These are phyloP conservation scores for Tenthredo mesomela DNA, from an alignment of 2,888 invertebrate genomes.

Conservation along the genomic window DNA sequence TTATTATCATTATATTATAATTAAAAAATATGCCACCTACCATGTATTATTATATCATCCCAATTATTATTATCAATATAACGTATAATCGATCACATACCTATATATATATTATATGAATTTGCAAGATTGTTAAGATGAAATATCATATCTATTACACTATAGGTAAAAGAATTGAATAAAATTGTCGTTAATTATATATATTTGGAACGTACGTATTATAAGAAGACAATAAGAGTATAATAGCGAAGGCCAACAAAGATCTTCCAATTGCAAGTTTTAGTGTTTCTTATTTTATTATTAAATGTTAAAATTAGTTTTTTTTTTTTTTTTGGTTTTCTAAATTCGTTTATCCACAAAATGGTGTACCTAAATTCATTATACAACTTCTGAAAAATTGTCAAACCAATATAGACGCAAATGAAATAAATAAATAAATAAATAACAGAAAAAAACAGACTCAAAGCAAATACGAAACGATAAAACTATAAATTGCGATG, in stretches of 20 bases:
- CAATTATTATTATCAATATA: neutral
- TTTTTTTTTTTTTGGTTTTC: slow-evolving; percentile 57
- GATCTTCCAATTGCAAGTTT: slow-evolving; percentile 24
- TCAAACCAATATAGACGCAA: neutral
- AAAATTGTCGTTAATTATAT: slow-evolving; percentile 6
- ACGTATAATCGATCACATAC: neutral
- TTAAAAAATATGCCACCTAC: neutral
- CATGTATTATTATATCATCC: slow-evolving; percentile 2
- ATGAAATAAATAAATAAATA: too few species aligned
- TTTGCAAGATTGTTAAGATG: neutral
- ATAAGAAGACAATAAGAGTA: slow-evolving; percentile 30
- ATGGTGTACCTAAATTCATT: neutral
- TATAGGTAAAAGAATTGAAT: slow-evolving; percentile 10
- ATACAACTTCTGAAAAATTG: neutral
- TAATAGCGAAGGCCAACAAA: slow-evolving; percentile 12
- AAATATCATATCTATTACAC: neutral
- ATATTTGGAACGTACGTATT: neutral
- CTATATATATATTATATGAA: neutral
- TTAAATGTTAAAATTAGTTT: neutral
- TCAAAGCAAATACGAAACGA: neutral
- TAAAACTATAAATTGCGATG: neutral
- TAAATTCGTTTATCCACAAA: neutral
- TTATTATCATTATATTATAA: neutral
- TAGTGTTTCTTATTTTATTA: slow-evolving; percentile 6
- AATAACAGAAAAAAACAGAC: too few species aligned